These are phyloP conservation scores for Sarcophaga rosellei DNA, from an alignment of 2,888 invertebrate species.

Conservation along the genomic window DNA sequence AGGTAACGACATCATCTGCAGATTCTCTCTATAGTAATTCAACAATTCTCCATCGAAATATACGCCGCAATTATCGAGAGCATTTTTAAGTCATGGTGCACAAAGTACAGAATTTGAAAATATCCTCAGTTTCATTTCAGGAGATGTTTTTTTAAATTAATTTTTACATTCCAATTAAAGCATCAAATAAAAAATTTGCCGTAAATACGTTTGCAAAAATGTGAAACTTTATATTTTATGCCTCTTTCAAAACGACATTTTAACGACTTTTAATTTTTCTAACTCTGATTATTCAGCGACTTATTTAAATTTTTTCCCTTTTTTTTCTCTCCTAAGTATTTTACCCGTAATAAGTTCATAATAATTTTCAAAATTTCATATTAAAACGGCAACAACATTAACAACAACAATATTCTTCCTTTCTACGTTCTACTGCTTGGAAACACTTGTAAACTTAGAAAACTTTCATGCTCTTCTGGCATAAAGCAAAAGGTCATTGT, in stretches of 20 bases:
- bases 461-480: conserved; percentile 27
- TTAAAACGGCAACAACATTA: neutral
- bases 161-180: too few relatives aligned
- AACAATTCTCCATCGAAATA: too few relatives aligned
- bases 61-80: too few relatives aligned
- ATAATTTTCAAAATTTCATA: neutral
- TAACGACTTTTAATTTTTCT: neutral
- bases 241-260: neutral
- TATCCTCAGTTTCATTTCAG: too few relatives aligned
- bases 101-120: too few relatives aligned
- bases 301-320: neutral
- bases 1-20: too few relatives aligned
- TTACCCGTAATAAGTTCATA: neutral
- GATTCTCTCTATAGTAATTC: too few relatives aligned
- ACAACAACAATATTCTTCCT: too few relatives aligned
- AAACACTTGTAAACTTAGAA: conserved; percentile 41
- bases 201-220: neutral
- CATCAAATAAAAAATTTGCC: too few relatives aligned
- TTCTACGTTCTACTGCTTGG: neutral
- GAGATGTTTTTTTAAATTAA: too few relatives aligned
- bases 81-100: too few relatives aligned
- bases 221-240: neutral
- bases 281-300: neutral
- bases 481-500: conserved; percentile 68
- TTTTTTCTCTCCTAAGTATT: neutral